These are phyloP conservation scores for Hemitrygon akajei DNA, from an alignment of 2,797 vertebrate species.

Conservation along the genomic window DNA sequence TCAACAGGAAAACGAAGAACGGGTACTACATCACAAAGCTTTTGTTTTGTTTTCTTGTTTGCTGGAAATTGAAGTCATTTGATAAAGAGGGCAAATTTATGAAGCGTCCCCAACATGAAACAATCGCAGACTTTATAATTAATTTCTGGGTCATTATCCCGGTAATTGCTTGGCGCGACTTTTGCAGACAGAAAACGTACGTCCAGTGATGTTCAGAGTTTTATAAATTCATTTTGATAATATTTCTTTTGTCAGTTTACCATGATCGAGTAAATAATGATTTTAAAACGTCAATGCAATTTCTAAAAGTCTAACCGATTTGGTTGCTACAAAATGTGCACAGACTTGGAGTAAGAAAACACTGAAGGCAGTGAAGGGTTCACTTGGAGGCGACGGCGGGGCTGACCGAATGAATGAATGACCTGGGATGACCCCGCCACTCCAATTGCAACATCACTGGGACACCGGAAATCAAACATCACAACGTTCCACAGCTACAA, in stretches of 20 bases:
- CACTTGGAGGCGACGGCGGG: not conserved
- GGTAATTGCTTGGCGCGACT: not conserved
- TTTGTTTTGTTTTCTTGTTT: not conserved
- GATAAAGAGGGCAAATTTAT: not conserved
- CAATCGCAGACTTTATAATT: too few species aligned
- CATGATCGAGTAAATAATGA: not conserved
- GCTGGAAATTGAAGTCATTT: not conserved
- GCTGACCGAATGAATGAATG: not conserved
- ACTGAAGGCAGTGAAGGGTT: too few species aligned
- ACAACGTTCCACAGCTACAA: not conserved
- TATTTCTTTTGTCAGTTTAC: not conserved
- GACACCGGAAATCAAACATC: not conserved
- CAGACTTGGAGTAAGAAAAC: constrained; percentile 2
- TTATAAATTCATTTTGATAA: not conserved
- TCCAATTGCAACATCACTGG: not conserved
- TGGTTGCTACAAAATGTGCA: not conserved
- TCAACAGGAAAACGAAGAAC: not conserved
- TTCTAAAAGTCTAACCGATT: not conserved
- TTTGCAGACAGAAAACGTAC: not conserved
- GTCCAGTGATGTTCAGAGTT: not conserved
- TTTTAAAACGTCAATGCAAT: not conserved
- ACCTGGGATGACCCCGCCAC: not conserved
- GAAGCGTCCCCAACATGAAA: not conserved
- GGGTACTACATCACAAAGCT: too few species aligned
- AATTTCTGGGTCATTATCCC: too few species aligned